phyloP scores from a whole-genome alignment of 2,888 invertebrate genomes.

The Oligia strigilis region DNA sequence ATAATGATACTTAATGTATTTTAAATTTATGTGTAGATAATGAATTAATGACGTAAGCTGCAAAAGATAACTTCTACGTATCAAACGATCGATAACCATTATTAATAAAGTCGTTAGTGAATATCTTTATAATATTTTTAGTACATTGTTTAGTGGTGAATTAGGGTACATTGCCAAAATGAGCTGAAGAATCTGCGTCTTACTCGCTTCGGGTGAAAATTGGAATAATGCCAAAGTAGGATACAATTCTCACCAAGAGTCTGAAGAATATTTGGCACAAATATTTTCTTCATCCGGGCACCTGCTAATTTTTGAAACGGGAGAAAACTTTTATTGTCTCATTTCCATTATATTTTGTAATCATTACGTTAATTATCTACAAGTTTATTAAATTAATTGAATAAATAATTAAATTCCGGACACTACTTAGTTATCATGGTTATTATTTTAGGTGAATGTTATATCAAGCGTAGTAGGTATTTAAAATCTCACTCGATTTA shows the following conservation, averaged over 20 bases:
- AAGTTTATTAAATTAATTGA: background rate
- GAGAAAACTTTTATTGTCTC: constrained; percentile 38
- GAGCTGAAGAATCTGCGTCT: constrained; percentile 82
- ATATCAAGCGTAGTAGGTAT: background rate
- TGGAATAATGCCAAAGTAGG: constrained; percentile 85
- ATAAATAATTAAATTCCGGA: constrained; percentile 4
- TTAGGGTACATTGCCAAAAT: constrained; percentile 82
- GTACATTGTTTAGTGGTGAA: constrained; percentile 53
- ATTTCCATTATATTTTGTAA: constrained; percentile 4
- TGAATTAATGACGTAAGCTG: constrained; percentile 3
- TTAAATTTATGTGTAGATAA: constrained; percentile 19
- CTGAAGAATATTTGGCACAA: constrained; percentile 86
- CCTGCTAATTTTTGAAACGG: constrained; percentile 74
- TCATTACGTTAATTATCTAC: background rate
- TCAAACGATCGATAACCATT: constrained; percentile 12
- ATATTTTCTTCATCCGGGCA: constrained; percentile 81
- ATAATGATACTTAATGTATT: constrained; percentile 1
- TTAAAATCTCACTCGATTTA: constrained; percentile 1
- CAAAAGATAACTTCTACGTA: constrained; percentile 6
- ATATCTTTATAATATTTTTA: constrained; percentile 54
- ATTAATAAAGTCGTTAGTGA: constrained; percentile 28
- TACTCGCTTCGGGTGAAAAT: constrained; percentile 80
- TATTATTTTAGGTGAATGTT: constrained; percentile 12
- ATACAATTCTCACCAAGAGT: constrained; percentile 79
- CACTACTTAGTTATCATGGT: constrained; percentile 6